A percentile compares a stretch with the other conserved stretches of the same genome.
These are phyloP conservation scores for Leptinotarsa peninsularis DNA, from an alignment of 2,888 invertebrate species.

Conservation along the genomic window DNA sequence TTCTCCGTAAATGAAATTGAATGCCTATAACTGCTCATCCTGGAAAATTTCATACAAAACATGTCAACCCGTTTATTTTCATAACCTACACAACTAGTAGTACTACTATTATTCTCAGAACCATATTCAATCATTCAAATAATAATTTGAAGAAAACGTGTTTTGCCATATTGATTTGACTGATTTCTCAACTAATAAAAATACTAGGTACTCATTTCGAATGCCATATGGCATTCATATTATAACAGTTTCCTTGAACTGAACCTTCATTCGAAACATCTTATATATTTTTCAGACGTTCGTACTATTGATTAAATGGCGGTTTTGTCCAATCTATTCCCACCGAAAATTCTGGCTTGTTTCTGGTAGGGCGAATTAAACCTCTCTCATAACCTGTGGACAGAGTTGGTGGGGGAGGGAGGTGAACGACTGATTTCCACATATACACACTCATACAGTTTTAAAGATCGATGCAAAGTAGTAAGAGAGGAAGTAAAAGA, in stretches of 20 bases:
- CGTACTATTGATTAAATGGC: conserved; percentile 34
- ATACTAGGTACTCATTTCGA: no score
- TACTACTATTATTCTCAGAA: no score
- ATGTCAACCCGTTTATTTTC: no score
- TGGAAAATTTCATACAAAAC: no score
- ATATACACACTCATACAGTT: conserved; percentile 61
- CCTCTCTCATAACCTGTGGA: conserved; percentile 45
- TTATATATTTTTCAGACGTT: conserved; percentile 20
- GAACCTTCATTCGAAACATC: neutral
- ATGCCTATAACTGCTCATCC: no score
- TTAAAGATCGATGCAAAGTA: conserved; percentile 69
- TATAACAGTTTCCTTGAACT: neutral
- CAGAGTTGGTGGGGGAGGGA: conserved; percentile 51
- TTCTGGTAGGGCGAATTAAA: conserved; percentile 43
- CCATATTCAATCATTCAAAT: no score
- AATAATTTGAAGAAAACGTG: no score
- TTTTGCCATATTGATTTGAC: no score
- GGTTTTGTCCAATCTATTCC: conserved; percentile 38
- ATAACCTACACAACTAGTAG: no score
- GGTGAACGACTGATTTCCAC: conserved; percentile 53
- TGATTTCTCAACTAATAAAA: no score
- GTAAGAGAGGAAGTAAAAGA: conserved; percentile 53
- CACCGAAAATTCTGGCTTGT: conserved; percentile 38
- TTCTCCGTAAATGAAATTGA: no score
- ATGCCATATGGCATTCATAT: neutral